Percentiles rank a stretch among this genome's conserved stretches.
These are phyloP conservation scores for Pristiophorus japonicus DNA, from an alignment of 2,113 vertebrate species.

Conservation along the genomic window DNA sequence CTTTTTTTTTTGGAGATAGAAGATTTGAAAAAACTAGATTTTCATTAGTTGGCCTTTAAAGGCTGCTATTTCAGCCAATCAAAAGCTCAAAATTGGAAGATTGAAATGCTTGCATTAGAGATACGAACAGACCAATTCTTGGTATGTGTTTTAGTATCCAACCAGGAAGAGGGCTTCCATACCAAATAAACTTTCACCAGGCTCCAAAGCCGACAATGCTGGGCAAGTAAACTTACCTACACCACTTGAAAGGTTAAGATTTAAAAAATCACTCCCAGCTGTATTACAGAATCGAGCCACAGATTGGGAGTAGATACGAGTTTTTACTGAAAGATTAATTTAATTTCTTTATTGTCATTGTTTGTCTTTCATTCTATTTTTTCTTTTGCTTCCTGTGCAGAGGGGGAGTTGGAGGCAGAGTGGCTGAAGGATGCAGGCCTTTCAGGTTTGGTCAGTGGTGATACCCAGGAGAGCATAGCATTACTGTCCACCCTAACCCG, in stretches of 20 bases:
- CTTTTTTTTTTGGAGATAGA: not conserved
- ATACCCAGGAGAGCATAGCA: slow-evolving; percentile 71
- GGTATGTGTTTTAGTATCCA: not conserved
- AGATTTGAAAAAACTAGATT: not conserved
- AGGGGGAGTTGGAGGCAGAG: slow-evolving; percentile 89
- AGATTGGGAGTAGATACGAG: not conserved
- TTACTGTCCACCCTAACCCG: slow-evolving; percentile 82
- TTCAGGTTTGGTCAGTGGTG: slow-evolving; percentile 70
- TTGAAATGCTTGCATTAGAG: not conserved
- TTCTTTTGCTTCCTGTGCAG: slow-evolving; percentile 51
- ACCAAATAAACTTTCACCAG: not conserved
- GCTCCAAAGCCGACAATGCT: not conserved
- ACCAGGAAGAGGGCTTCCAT: not conserved
- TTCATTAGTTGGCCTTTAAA: not conserved
- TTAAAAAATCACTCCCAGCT: not conserved
- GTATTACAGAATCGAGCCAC: not conserved
- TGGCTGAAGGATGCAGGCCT: slow-evolving; percentile 91
- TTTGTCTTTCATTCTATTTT: slow-evolving; percentile 31
- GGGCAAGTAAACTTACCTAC: too few relatives aligned
- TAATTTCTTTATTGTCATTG: not conserved
- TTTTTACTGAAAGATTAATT: not conserved
- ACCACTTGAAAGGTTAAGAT: too few relatives aligned
- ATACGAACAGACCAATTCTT: not conserved
- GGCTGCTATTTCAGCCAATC: not conserved
- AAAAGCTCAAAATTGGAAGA: not conserved